Evolutionary conservation across 2,113 vertebrate genomes (phyloP).

Genomic region (Esox niger): DNA sequence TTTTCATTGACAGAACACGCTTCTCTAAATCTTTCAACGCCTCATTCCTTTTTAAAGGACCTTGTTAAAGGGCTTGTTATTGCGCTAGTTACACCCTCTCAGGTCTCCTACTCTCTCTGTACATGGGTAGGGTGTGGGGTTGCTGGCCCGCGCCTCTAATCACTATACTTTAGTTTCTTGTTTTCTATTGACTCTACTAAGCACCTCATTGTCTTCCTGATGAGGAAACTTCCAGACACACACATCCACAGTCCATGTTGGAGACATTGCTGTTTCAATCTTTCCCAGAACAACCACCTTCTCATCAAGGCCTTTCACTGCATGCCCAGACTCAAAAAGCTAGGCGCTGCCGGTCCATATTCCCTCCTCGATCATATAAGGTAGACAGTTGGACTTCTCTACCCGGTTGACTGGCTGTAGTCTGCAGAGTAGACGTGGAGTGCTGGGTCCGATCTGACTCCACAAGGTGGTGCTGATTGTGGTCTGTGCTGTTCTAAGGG

Average conservation of each 20-base stretch:
- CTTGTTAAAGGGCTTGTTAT: too few relatives aligned
- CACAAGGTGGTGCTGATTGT: conserved; percentile 16
- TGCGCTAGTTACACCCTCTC: too few relatives aligned
- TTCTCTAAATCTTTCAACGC: conserved; percentile 23
- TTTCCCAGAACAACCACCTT: conserved; percentile 18
- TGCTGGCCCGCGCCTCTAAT: too few relatives aligned
- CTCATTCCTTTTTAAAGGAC: too few relatives aligned
- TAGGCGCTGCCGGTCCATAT: conserved; percentile 4
- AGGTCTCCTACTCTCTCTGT: too few relatives aligned
- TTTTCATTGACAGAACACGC: conserved; percentile 23
- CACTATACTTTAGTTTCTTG: too few relatives aligned
- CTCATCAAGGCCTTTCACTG: conserved; percentile 65
- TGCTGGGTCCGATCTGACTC: not conserved
- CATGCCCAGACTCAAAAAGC: conserved; percentile 64
- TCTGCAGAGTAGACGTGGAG: not conserved
- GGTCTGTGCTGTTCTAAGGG: conserved; percentile 7
- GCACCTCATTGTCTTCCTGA: too few relatives aligned
- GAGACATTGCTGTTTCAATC: too few relatives aligned
- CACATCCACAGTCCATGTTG: too few relatives aligned
- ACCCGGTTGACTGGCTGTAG: conserved; percentile 9
- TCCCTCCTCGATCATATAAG: not conserved
- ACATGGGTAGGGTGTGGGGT: too few relatives aligned
- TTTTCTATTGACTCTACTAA: too few relatives aligned
- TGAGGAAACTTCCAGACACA: too few relatives aligned
- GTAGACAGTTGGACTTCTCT: not conserved